phyloP scores from a whole-genome alignment of 2,113 vertebrate genomes.

The Rhineura floridana region DNA sequence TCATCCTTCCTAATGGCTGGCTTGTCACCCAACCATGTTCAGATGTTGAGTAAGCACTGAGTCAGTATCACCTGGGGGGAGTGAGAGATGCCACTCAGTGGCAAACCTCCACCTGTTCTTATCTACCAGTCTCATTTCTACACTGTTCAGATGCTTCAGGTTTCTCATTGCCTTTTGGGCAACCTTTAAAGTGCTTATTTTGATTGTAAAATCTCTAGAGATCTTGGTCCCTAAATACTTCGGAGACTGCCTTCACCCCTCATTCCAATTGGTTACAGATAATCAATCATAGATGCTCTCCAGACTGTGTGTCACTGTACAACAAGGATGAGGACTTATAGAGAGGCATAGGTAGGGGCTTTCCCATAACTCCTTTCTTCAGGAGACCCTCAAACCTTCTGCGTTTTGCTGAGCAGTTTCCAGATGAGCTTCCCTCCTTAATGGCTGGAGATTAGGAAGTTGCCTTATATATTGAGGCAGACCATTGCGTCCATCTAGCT shows the following conservation, averaged over 20 bases:
- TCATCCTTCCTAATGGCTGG: no score
- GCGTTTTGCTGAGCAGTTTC: neutral
- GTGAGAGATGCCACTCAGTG: neutral
- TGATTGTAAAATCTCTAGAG: neutral
- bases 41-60: neutral
- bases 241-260: neutral
- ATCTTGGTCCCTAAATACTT: neutral
- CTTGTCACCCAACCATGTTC: neutral
- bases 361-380: neutral
- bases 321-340: neutral
- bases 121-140: neutral
- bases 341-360: neutral
- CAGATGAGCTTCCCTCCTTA: neutral
- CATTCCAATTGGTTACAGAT: no score
- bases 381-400: neutral
- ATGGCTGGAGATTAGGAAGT: no score
- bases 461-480: no score
- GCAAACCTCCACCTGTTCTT: neutral
- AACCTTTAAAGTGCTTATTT: neutral
- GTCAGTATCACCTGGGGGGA: neutral
- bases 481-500: no score
- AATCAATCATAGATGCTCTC: neutral
- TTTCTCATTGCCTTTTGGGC: neutral
- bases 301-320: neutral
- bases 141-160: neutral